A percentile compares a stretch with the other conserved stretches of the same genome.
These are phyloP conservation scores for Acropora yongei DNA, from an alignment of 64 coral and sea anemone species.

Conservation along the genomic window DNA sequence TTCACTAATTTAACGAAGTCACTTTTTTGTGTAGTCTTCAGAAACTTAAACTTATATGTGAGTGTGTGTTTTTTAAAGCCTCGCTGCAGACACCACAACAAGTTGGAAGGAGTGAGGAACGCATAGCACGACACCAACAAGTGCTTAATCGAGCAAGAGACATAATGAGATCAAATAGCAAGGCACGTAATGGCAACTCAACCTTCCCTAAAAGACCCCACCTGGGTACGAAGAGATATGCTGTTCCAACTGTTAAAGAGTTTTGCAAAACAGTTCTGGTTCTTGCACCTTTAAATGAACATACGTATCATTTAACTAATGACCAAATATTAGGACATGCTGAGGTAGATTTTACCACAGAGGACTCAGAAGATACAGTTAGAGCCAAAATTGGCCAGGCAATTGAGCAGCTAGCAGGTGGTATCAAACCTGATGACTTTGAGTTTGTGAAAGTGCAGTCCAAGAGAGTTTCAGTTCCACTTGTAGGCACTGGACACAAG, in stretches of 20 bases:
- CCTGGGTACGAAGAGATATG: too few relatives aligned
- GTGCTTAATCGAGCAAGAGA: conserved; percentile 12
- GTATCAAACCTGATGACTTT: conserved; percentile 21
- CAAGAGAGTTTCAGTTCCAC: too few relatives aligned
- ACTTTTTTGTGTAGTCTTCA: too few relatives aligned
- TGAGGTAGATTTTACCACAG: not conserved
- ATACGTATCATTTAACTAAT: not conserved
- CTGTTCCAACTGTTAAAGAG: too few relatives aligned
- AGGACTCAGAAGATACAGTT: not conserved
- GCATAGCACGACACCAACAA: not conserved
- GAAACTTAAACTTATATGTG: too few relatives aligned
- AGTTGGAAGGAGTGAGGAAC: not conserved
- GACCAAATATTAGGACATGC: conserved; percentile 1
- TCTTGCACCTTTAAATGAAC: not conserved
- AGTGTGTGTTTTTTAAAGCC: too few relatives aligned
- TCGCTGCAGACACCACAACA: conserved; percentile 7
- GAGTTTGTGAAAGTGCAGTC: not conserved
- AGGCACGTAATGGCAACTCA: not conserved
- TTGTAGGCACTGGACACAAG: not conserved
- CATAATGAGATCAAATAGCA: conserved; percentile 22
- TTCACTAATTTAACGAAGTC: not conserved
- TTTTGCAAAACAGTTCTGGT: not conserved
- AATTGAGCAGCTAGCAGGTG: not conserved
- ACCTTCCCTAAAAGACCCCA: not conserved
- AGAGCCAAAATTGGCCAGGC: not conserved